These are phyloP conservation scores for Lophotis ruficrista DNA, from an alignment of 2,113 vertebrate genomes.

Conservation along the genomic window DNA sequence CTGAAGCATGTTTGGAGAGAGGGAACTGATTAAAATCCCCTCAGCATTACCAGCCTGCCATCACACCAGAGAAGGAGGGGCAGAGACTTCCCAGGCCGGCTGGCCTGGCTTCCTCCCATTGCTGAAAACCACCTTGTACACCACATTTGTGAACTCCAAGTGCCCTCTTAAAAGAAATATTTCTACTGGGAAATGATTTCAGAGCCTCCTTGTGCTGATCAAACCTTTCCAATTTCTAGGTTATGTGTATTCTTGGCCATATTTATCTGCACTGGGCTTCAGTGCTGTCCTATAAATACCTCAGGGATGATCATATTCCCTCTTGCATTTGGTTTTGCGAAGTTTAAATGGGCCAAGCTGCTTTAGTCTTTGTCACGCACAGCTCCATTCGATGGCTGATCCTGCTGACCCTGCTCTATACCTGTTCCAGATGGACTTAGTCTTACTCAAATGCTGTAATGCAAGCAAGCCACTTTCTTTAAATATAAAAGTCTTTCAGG, in stretches of 20 bases:
- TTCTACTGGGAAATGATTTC: background rate
- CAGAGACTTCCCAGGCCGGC: background rate
- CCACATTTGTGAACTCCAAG: background rate
- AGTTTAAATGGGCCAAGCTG: slow-evolving; percentile 50
- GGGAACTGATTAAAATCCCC: background rate
- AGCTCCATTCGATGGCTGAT: background rate
- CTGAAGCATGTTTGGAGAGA: background rate
- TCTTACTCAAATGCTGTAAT: fast-evolving
- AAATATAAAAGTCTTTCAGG: slow-evolving; percentile 25
- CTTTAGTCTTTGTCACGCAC: background rate
- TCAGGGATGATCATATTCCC: slow-evolving; percentile 12
- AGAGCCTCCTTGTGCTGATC: background rate
- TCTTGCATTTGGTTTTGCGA: slow-evolving; percentile 37
- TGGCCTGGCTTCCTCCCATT: background rate
- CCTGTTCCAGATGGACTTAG: slow-evolving; percentile 28
- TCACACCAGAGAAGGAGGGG: background rate
- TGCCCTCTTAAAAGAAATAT: background rate
- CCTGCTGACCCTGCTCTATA: slow-evolving; percentile 23
- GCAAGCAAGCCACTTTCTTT: background rate
- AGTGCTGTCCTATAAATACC: slow-evolving; percentile 53
- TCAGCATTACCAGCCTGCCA: background rate
- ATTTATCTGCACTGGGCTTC: slow-evolving; percentile 33
- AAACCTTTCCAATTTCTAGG: slow-evolving; percentile 8
- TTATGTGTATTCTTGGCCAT: slow-evolving; percentile 38
- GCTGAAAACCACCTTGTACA: background rate